These are phyloP conservation scores for Cheilosia pagana DNA, from an alignment of 2,888 invertebrate genomes.

Conservation along the genomic window DNA sequence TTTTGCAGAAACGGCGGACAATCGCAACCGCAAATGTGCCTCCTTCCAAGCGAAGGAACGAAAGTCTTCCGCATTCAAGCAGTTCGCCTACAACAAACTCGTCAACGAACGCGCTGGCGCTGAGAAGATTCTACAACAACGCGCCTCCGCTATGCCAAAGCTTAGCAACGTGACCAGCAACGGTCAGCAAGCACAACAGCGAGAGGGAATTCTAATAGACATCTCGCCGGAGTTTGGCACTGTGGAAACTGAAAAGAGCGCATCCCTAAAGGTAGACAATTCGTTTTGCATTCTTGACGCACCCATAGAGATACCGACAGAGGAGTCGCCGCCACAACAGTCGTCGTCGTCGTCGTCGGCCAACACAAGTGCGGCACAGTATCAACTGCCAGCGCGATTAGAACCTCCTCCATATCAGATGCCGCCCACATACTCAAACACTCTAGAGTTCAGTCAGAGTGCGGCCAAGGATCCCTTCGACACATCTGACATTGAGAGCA, in stretches of 20 bases:
- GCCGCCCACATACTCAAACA: constrained; percentile 85
- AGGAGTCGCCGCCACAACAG: constrained; percentile 73
- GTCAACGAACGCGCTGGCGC: constrained; percentile 86
- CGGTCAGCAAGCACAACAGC: constrained; percentile 78
- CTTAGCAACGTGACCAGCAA: constrained; percentile 60
- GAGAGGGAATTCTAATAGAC: constrained; percentile 90
- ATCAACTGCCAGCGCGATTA: constrained; percentile 77
- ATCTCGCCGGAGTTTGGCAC: constrained; percentile 86
- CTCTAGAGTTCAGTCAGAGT: constrained; percentile 80
- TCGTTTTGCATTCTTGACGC: constrained; percentile 87
- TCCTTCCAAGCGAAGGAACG: constrained; percentile 82
- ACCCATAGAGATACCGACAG: constrained; percentile 88
- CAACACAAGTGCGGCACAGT: constrained; percentile 74
- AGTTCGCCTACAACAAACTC: constrained; percentile 93
- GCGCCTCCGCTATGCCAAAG: constrained; percentile 49
- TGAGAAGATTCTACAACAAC: constrained; percentile 77
- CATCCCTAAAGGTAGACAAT: constrained; percentile 80
- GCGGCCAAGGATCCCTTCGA: constrained; percentile 85
- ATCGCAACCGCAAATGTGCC: constrained; percentile 83
- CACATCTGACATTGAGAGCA: constrained; percentile 83
- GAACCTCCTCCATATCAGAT: constrained; percentile 85
- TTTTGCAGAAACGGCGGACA: constrained; percentile 61
- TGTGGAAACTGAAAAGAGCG: constrained; percentile 77
- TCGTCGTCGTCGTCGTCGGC: constrained; percentile 57
- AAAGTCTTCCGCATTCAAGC: constrained; percentile 85